Conservation (phyloP, 2,888 invertebrate genomes). For the Chloroclystis v-ata region DNA sequence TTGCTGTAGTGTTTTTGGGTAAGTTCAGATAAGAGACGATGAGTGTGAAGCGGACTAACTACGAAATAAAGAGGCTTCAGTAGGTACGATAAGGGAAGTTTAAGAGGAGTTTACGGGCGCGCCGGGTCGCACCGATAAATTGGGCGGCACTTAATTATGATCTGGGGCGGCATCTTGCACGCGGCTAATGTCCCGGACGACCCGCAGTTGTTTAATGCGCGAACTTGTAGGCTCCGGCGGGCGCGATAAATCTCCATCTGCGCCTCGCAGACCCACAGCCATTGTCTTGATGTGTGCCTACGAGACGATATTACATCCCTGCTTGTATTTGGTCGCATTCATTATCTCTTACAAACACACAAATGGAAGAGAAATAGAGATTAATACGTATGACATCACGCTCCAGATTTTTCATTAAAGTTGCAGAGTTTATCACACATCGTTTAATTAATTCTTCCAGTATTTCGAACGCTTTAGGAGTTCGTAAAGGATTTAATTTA, state of each 20-base stretch:
- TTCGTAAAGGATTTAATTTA: background rate
- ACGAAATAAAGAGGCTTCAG: conserved; percentile 75
- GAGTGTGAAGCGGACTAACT: conserved; percentile 66
- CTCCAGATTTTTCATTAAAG: no score
- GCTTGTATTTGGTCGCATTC: conserved; percentile 1
- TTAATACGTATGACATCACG: no score
- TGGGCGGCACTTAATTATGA: conserved; percentile 79
- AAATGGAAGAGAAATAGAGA: background rate
- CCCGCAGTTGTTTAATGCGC: conserved; percentile 74
- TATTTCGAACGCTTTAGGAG: background rate
- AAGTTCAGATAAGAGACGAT: conserved; percentile 63
- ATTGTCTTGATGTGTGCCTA: conserved; percentile 26
- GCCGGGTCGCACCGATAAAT: conserved; percentile 75
- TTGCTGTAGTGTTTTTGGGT: conserved; percentile 20
- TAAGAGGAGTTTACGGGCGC: conserved; percentile 71
- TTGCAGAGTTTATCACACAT: no score
- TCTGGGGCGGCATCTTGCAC: conserved; percentile 78
- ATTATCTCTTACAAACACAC: conserved; percentile 8
- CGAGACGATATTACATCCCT: conserved; percentile 7
- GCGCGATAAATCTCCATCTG: conserved; percentile 76
- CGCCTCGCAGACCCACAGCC: conserved; percentile 43
- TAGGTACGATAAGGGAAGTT: conserved; percentile 75
- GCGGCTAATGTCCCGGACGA: conserved; percentile 69
- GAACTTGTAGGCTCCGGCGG: conserved; percentile 63
- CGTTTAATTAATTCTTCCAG: background rate